Base-by-base conservation (phyloP, 2,113 vertebrate genomes). In the Oxyura jamaicensis region DNA sequence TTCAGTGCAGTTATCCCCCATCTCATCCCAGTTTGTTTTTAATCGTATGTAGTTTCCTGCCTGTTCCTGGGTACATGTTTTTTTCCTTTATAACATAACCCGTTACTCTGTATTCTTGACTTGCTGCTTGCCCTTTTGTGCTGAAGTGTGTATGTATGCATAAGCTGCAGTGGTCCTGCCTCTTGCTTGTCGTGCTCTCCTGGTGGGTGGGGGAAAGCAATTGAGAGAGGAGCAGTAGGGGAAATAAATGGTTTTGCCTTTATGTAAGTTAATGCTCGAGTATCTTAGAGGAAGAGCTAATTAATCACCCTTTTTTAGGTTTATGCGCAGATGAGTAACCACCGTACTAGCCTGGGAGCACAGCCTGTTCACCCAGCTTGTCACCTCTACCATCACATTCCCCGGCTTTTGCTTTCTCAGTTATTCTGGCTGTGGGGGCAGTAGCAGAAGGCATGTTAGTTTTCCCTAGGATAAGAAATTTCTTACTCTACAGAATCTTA, bases 371-470 rank as follows among this genome's bases (percentile, higher is more conserved):
- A 84, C 94, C 90, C 91, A 63, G 88, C 83, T 88, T 91, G 73
- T 94, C 93, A 96, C 93, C 94, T 90, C 91, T 86, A 23, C 86
- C 50, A 21, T 90, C 87, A 46, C 87, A 68, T 91, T 91, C 74
- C 66, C 1, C 8, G 83, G 92, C 50, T 92, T 87, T 86, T 91
- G 20, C 87, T 81, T 91, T 95, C 93, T 95, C 94, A 77, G 84
- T 93, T 95, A 53, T 77, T 95, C 91, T 95, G 93, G 74, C 94
- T 92, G 96, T 93, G 92, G 92, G 95, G 93, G 92, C 88, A 94
- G 95, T 21, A 92, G 90, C 93, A 96, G 88, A 88, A 92, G 93
- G 92, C 83, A 68, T 82, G 92, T 83, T 91, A 94, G 67, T 93
- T 92, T 86, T 89, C 71, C 81, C 55, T 71, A 65, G 58, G 53